Conservation (phyloP, 2,888 invertebrate genomes). For the Asteroscopus sphinx region DNA sequence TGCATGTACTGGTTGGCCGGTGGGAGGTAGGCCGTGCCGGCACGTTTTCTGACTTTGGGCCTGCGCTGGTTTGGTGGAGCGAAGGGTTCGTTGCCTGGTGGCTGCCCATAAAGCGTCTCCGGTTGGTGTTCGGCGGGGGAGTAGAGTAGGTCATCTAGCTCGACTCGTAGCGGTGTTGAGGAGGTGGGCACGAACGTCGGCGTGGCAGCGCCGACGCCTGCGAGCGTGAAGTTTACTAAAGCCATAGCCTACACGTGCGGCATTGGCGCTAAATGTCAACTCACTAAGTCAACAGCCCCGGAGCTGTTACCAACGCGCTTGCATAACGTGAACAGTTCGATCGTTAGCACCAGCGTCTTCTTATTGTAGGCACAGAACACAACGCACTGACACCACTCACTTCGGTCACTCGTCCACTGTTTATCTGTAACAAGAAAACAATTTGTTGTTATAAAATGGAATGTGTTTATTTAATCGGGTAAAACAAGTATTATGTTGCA, state of each 20-base stretch:
- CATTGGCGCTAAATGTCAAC: slow-evolving; percentile 82
- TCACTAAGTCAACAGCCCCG: slow-evolving; percentile 71
- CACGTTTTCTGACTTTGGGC: slow-evolving; percentile 82
- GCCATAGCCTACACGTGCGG: slow-evolving; percentile 82
- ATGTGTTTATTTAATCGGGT: slow-evolving; percentile 1
- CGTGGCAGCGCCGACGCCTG: slow-evolving; percentile 74
- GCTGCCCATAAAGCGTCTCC: slow-evolving; percentile 63
- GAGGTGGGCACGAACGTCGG: slow-evolving; percentile 76
- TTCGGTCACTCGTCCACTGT: slow-evolving; percentile 62
- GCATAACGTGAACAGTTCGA: slow-evolving; percentile 76
- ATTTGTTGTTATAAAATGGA: slow-evolving; percentile 8
- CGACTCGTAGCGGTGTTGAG: slow-evolving; percentile 74
- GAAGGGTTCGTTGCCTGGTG: slow-evolving; percentile 70
- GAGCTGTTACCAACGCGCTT: slow-evolving; percentile 72
- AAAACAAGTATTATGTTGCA: slow-evolving; percentile 1
- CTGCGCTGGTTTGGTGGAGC: slow-evolving; percentile 75
- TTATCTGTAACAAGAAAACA: slow-evolving; percentile 79
- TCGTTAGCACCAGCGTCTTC: slow-evolving; percentile 70
- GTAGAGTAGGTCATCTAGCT: slow-evolving; percentile 83
- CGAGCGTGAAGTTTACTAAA: slow-evolving; percentile 83
- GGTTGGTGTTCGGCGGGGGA: slow-evolving; percentile 80
- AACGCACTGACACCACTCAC: slow-evolving; percentile 75
- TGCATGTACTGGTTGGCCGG: slow-evolving; percentile 83
- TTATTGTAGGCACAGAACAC: slow-evolving; percentile 73
- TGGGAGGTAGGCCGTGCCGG: slow-evolving; percentile 84